phyloP scores from a whole-genome alignment of 1,140 invertebrate species.

The Nasonia longicornis region DNA sequence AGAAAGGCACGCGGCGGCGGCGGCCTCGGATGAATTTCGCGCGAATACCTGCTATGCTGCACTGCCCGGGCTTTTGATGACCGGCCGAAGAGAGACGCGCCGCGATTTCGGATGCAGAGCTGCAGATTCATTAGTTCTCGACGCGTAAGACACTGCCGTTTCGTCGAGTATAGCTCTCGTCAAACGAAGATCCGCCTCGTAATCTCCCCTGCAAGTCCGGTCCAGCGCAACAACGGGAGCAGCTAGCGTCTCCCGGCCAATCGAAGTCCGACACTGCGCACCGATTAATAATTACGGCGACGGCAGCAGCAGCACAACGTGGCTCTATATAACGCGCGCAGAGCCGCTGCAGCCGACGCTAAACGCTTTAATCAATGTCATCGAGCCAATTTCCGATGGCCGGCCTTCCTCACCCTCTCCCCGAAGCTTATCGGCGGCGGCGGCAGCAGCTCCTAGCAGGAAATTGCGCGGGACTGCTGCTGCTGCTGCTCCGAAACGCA shows the following conservation, averaged over 20 bases:
- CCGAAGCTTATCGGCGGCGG: slow-evolving; percentile 39
- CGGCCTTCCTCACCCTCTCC: slow-evolving; percentile 59
- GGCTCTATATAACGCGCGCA: slow-evolving; percentile 44
- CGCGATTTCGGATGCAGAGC: not conserved
- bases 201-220: not conserved
- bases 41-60: slow-evolving; percentile 5
- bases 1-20: not conserved
- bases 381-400: slow-evolving; percentile 70
- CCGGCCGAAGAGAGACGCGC: too few species aligned
- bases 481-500: slow-evolving; percentile 57
- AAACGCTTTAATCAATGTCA: slow-evolving; percentile 71
- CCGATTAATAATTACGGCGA: slow-evolving; percentile 67
- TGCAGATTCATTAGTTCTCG: not conserved
- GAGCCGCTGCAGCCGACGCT: slow-evolving; percentile 58
- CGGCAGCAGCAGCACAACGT: slow-evolving; percentile 22
- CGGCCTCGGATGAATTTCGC: slow-evolving; percentile 23
- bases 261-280: slow-evolving; percentile 44
- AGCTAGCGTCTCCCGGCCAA: not conserved
- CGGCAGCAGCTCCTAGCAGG: slow-evolving; percentile 52
- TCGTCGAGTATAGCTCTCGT: too few species aligned
- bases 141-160: too few species aligned
- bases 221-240: not conserved
- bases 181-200: not conserved
- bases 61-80: slow-evolving; percentile 6
- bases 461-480: slow-evolving; percentile 59